Conservation (phyloP, 2,888 invertebrate species). For the Drosophila maculinotata region DNA sequence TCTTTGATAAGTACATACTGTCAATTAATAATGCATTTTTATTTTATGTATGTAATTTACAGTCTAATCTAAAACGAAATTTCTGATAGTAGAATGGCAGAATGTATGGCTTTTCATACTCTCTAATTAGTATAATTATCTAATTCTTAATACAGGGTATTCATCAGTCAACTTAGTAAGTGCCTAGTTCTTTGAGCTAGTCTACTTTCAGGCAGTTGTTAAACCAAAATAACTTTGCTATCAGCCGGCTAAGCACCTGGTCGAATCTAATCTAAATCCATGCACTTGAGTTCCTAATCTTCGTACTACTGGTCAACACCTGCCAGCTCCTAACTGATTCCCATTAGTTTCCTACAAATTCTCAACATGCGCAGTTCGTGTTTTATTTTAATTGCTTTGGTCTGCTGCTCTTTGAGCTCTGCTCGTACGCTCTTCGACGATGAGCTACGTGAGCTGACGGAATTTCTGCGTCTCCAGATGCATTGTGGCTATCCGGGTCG, state of each 20-base stretch:
- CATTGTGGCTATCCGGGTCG: slow-evolving; percentile 77
- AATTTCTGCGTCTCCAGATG: slow-evolving; percentile 81
- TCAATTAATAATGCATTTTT: too few relatives aligned
- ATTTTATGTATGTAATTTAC: too few relatives aligned
- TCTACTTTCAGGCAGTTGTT: slow-evolving; percentile 56
- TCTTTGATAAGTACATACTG: too few relatives aligned
- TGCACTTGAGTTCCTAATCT: slow-evolving; percentile 53
- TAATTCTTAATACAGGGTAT: neutral
- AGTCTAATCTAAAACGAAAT: too few relatives aligned
- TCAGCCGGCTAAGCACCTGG: slow-evolving; percentile 37
- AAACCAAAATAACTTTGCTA: neutral
- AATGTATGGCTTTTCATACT: too few relatives aligned
- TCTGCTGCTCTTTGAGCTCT: slow-evolving; percentile 50
- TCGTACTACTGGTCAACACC: slow-evolving; percentile 5
- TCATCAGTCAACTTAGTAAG: neutral
- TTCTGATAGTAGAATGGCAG: too few relatives aligned
- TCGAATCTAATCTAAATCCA: slow-evolving; percentile 60
- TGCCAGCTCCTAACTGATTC: neutral
- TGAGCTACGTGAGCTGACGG: slow-evolving; percentile 76
- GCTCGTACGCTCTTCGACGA: slow-evolving; percentile 72
- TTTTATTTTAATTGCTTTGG: slow-evolving; percentile 34
- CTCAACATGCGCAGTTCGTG: slow-evolving; percentile 50
- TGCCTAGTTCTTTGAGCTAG: slow-evolving; percentile 1
- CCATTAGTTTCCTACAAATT: slow-evolving; percentile 23
- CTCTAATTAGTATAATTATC: neutral